Base-by-base conservation (phyloP, 2,888 invertebrate genomes). In the Saturnia japonica region DNA sequence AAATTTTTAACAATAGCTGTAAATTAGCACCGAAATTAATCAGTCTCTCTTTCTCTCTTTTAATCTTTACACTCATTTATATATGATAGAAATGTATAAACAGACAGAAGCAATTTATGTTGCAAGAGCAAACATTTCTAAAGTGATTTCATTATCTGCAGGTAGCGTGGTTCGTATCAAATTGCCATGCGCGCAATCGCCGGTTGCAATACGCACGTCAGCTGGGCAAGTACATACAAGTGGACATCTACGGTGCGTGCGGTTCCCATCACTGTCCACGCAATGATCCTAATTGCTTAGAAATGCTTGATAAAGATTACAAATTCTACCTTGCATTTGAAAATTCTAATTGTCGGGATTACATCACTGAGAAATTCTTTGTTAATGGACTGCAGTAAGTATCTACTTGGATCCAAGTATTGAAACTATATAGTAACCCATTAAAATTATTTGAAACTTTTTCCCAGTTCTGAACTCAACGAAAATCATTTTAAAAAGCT, bases 121-220 rank as follows among this genome's bases (percentile, higher is more conserved):
- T 43, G 12, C 19, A 67, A 43, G 42, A 34, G 34, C 4, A n/a
- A 62, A 43, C 51, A 71, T 51, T 51, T 68, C 69, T 19, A 67
- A 68, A 67, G 14, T 28, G 57, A 28, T 43, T 14, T 57, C 43
- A 64, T 70, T 60, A 51, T 45, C 16, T 66, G 8, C 82, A 95
- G 96, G 97, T 99, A 9, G 99, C 99, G 70, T 99, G 99, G 99
- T 99, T 99, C 91, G 99, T 99, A 70, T 99, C 99, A 54, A 99
- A 99, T 91, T 99, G 99, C 87, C 98, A 97, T 75, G 98, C 99
- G 6, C 95, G 97, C 70, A 99, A 99, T 88, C 96, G 97, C 4
- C 95, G 99, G 16, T 94, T 98, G 73, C 96, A 97, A 78, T 99
- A 97, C 89, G 99, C 98, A 14, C 95, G 96, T 77, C 97, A 97